Base-by-base conservation (phyloP, 2,113 vertebrate species). In the Callaeas wilsoni region DNA sequence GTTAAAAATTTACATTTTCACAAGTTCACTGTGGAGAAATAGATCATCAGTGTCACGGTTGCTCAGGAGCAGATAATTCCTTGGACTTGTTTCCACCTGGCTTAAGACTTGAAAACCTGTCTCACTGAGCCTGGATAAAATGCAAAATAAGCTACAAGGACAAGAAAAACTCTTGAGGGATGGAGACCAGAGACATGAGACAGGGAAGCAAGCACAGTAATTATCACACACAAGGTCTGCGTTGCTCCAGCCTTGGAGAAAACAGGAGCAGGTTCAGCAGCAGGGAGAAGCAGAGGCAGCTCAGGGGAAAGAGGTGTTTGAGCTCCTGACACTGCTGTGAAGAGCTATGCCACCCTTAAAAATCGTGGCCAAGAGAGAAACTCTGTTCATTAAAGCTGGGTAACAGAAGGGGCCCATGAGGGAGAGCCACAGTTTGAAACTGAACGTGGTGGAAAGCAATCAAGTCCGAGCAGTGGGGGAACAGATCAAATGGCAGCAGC, bases 351-450 rank as follows among this genome's bases (percentile, higher is more conserved):
- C 60, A 73, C 62, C 44, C 49, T 74, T 53, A 29, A 60, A 76
- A 59, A 15, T 21, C 2, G 0, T 2, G 32, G 21, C 35, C 49
- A 70, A 49, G 37, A 81, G 2, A n/a, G 23, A 50, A 71, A 30
- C 29, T 21, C 29, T 10, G 14, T 16, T 55, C 23, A 25, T 44
- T 50, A 27, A 52, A 59, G 39, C 12, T 35, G 37, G 35, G 33
- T 22, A 53, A 57, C 6, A 15, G 33, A 63, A 23, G 21, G 3
- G 19, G 74, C n/a, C 55, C 21, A 39, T 4, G 10, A 80, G 53
- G 37, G 11, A 47, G 15, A 63, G 46, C 23, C 46, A 32, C 17
- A 6, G 33, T 27, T 30, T n/a, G 55, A 55, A 60, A 17, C 2
- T 1, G 17, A 33, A 42, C 16, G 41, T 8, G 52, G 55, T 50